Conservation (phyloP, 2,888 invertebrate genomes). For the Sinelater perroti region DNA sequence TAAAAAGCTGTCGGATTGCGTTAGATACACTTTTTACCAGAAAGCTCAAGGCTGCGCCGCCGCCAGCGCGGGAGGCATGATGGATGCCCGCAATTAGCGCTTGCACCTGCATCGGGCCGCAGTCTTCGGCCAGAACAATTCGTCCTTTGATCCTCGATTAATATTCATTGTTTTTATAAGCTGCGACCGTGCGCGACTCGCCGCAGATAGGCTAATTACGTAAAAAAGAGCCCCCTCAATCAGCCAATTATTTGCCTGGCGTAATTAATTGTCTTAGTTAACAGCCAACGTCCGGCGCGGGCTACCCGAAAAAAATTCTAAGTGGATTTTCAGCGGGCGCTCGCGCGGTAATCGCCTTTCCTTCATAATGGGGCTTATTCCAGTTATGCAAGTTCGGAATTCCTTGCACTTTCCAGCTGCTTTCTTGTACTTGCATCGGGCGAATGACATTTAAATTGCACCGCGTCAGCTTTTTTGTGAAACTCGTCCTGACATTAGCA, state of each 20-base stretch:
- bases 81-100: conserved; percentile 5
- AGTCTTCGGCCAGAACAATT: conserved; percentile 1
- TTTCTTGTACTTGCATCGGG: conserved; percentile 31
- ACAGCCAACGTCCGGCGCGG: not conserved
- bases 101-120: conserved; percentile 10
- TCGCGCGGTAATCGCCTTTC: not conserved
- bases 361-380: conserved; percentile 4
- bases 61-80: conserved; percentile 2
- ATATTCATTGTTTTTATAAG: conserved; percentile 16
- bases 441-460: conserved; percentile 38
- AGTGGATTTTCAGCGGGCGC: not conserved
- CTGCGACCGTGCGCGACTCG: not conserved
- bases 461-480: conserved; percentile 31
- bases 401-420: conserved; percentile 8
- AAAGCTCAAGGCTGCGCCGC: conserved; percentile 6
- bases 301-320: not conserved
- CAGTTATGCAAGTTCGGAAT: conserved; percentile 8
- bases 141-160: conserved; percentile 1
- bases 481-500: conserved; percentile 19
- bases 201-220: conserved; percentile 11
- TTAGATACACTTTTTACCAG: conserved; percentile 28
- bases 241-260: conserved; percentile 7
- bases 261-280: conserved; percentile 8
- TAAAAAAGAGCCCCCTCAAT: not conserved
- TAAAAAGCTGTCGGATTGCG: conserved; percentile 37